Percentiles rank a stretch among this genome's conserved stretches.
These are phyloP conservation scores for Toxotes jaculatrix DNA, from an alignment of 2,113 vertebrate genomes.

Conservation along the genomic window DNA sequence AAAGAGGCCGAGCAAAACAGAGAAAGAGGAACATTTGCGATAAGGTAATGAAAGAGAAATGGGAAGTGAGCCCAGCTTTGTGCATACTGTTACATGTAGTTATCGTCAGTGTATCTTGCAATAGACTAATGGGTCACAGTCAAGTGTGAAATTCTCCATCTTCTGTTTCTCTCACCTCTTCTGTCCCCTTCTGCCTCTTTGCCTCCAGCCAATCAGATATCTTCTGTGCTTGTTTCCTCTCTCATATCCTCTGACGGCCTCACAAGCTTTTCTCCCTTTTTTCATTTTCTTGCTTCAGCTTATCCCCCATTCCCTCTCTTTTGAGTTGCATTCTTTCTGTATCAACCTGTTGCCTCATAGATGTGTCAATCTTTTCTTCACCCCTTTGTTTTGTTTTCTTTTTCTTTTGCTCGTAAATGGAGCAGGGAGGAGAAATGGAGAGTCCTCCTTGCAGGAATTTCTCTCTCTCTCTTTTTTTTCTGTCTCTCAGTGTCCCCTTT, in stretches of 20 bases:
- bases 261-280: neutral
- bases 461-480: slow-evolving; percentile 20
- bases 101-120: neutral
- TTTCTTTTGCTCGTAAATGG: slow-evolving; percentile 37
- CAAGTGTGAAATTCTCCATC: slow-evolving; percentile 46
- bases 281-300: neutral
- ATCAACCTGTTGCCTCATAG: slow-evolving; percentile 28
- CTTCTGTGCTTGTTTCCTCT: slow-evolving; percentile 14
- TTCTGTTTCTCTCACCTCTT: slow-evolving; percentile 44
- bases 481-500: slow-evolving; percentile 14
- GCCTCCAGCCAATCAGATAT: slow-evolving; percentile 31
- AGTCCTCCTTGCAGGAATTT: slow-evolving; percentile 68
- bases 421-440: slow-evolving; percentile 52
- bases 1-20: neutral
- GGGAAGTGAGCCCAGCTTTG: neutral
- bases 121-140: neutral
- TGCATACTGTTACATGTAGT: neutral
- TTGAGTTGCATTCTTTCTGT: slow-evolving; percentile 3
- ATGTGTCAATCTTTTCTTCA: slow-evolving; percentile 12
- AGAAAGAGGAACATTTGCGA: neutral
- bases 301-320: neutral
- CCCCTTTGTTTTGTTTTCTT: slow-evolving; percentile 32
- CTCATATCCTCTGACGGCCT: neutral
- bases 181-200: slow-evolving; percentile 22
- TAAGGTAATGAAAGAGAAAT: slow-evolving; percentile 18